Evolutionary conservation across 2,888 invertebrate species (phyloP), one percentile per base, ranked within the genome.

Genomic region (Limenitis arthemis): DNA sequence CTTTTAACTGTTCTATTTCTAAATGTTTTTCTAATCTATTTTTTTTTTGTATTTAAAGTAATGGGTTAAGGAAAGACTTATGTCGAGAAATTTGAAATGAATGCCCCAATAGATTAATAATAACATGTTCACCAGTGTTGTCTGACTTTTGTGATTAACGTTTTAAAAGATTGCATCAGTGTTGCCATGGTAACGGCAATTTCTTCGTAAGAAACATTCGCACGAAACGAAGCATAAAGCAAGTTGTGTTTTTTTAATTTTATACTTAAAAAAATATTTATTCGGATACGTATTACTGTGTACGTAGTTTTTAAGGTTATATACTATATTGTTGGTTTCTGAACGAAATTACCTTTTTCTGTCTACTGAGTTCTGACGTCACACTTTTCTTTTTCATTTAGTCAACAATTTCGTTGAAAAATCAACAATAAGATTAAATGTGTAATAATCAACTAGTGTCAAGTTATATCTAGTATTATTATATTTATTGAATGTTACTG

Each of bases 191-290:
- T 20, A 44, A 54, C 44, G 53, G 47, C 51, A 47, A 47, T 47
- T 53, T 43, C 37, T 28, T 37, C 9, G 37, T 42, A 39, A 44
- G 33, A 41, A 58, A 54, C 36, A 44, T 20, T 54, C 58, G 58
- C 58, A 55, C 47, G 69, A 77, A 70, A 51, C 74, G 70, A 77
- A 75, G 75, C 78, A 75, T 74, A 74, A 75, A 75, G 67, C 52
- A 70, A 73, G 77, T 79, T 80, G 78, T 78, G 73, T 78, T 78
- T 83, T 72, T 80, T 81, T 78, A 80, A 79, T 83, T 84, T 83
- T 83, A 81, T 84, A 82, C 80, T 78, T 79, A 74, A 61, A 75
- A 75, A 61, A 61, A 75, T 81, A 81, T 82, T 80, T 80, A 81
- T 81, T 81, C 73, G 72, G 62, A 77, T 79, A 79, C 76, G 75